phyloP scores from a whole-genome alignment of 2,888 invertebrate species.

The Bedellia somnulentella region DNA sequence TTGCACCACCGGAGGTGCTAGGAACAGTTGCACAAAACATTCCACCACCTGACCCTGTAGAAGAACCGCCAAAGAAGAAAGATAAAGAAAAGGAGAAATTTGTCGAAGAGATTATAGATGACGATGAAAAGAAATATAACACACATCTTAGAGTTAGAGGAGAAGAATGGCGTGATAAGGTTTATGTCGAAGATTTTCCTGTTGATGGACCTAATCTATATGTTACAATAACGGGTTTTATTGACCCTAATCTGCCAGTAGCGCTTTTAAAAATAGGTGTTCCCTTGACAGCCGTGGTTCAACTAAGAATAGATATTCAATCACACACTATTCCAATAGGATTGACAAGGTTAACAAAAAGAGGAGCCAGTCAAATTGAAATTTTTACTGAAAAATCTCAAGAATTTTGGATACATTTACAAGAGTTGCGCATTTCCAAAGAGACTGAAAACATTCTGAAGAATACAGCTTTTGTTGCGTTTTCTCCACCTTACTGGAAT shows the following conservation, averaged over 20 bases:
- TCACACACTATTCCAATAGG: conserved; percentile 22
- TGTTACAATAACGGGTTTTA: conserved; percentile 53
- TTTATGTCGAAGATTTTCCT: conserved; percentile 56
- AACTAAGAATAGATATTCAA: conserved; percentile 33
- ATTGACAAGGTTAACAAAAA: conserved; percentile 24
- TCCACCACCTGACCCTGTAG: conserved; percentile 9
- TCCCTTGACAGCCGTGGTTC: conserved; percentile 37
- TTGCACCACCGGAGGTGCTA: conserved; percentile 19
- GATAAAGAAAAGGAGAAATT: not conserved
- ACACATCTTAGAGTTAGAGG: conserved; percentile 48
- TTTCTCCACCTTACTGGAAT: conserved; percentile 37
- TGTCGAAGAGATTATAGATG: conserved; percentile 3
- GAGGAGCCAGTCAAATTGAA: conserved; percentile 40
- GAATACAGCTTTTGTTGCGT: conserved; percentile 41
- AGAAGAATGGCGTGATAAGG: conserved; percentile 58
- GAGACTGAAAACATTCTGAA: conserved; percentile 26
- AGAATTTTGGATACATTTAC: conserved; percentile 39
- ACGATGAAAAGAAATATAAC: conserved; percentile 42
- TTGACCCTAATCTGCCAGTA: conserved; percentile 26
- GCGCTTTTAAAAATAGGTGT: conserved; percentile 35
- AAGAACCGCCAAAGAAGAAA: not conserved
- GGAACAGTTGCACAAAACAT: conserved; percentile 13
- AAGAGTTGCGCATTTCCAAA: conserved; percentile 27
- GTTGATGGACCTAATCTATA: conserved; percentile 55
- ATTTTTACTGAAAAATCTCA: conserved; percentile 24